These are phyloP conservation scores for Aphidius ervi DNA, from an alignment of 1,140 invertebrate genomes.

Conservation along the genomic window DNA sequence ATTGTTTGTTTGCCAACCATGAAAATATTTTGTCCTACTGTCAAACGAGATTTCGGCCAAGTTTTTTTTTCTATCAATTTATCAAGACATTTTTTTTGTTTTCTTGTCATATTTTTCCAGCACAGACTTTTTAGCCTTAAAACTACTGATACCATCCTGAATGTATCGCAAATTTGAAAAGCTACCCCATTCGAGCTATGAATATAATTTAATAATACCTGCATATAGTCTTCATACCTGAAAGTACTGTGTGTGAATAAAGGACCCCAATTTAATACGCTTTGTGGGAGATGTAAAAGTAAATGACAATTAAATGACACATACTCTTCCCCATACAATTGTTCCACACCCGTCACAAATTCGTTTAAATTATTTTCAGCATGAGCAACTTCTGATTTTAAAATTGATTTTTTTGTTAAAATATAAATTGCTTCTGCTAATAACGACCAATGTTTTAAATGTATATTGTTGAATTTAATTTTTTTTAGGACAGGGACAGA, in stretches of 20 bases:
- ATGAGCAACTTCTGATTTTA: slow-evolving; percentile 24
- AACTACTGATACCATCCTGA: too few relatives aligned
- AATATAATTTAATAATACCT: background rate
- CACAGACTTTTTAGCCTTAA: too few relatives aligned
- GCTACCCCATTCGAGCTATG: background rate
- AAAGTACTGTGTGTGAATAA: slow-evolving; percentile 2
- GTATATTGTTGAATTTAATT: slow-evolving; percentile 23
- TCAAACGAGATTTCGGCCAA: too few relatives aligned
- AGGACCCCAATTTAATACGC: background rate
- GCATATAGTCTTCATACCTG: background rate
- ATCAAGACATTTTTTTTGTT: too few relatives aligned
- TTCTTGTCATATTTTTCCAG: too few relatives aligned
- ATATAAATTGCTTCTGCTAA: slow-evolving; percentile 28
- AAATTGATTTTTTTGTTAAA: slow-evolving; percentile 22
- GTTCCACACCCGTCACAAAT: slow-evolving; percentile 28
- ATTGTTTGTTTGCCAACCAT: too few relatives aligned
- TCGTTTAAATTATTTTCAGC: slow-evolving; percentile 24
- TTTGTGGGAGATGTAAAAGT: background rate
- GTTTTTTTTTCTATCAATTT: too few relatives aligned
- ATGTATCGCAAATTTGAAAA: background rate
- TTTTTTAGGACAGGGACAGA: slow-evolving; percentile 25
- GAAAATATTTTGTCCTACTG: too few relatives aligned
- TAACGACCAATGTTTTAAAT: slow-evolving; percentile 32
- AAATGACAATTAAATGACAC: slow-evolving; percentile 5
- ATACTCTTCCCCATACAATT: slow-evolving; percentile 22